Percentiles rank a stretch among this genome's conserved stretches.
Evolutionary conservation across 1,140 invertebrate genomes (phyloP).

Genomic region (Colletes latitarsis): DNA sequence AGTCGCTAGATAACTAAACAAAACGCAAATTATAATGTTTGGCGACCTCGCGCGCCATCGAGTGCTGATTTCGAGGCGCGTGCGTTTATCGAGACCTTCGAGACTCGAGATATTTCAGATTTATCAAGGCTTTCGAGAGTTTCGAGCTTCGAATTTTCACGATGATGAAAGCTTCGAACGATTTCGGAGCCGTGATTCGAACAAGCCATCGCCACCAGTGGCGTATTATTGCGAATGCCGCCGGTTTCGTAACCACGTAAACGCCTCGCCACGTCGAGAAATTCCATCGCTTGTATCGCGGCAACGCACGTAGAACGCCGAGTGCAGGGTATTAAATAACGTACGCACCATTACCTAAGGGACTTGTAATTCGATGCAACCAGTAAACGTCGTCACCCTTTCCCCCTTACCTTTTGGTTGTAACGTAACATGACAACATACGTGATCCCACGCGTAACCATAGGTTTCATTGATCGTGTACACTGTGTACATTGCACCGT

Average conservation of each 20-base stretch:
- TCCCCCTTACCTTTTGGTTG: constrained; percentile 43
- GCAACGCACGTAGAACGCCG: constrained; percentile 11
- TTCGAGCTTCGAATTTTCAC: too few species aligned
- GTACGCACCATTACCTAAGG: constrained; percentile 63
- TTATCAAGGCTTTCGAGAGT: too few species aligned
- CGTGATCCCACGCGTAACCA: constrained; percentile 65
- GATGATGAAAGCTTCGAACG: too few species aligned
- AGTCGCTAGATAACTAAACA: too few species aligned
- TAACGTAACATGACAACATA: constrained; percentile 51
- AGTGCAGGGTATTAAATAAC: constrained; percentile 62
- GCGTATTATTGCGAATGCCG: not conserved
- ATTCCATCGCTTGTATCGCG: constrained; percentile 12
- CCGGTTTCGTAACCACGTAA: constrained; percentile 1
- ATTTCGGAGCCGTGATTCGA: too few species aligned
- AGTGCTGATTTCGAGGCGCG: too few species aligned
- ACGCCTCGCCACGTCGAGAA: constrained; percentile 25
- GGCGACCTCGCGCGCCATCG: too few species aligned
- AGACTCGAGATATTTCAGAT: too few species aligned
- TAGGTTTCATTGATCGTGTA: constrained; percentile 62
- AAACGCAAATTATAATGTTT: too few species aligned
- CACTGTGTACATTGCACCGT: constrained; percentile 43
- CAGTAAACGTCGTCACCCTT: constrained; percentile 63
- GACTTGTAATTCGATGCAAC: constrained; percentile 66
- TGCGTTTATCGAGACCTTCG: too few species aligned
- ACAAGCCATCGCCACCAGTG: not conserved